Evolutionary conservation across 2,113 vertebrate genomes (phyloP).

Genomic region (Centrocercus urophasianus): DNA sequence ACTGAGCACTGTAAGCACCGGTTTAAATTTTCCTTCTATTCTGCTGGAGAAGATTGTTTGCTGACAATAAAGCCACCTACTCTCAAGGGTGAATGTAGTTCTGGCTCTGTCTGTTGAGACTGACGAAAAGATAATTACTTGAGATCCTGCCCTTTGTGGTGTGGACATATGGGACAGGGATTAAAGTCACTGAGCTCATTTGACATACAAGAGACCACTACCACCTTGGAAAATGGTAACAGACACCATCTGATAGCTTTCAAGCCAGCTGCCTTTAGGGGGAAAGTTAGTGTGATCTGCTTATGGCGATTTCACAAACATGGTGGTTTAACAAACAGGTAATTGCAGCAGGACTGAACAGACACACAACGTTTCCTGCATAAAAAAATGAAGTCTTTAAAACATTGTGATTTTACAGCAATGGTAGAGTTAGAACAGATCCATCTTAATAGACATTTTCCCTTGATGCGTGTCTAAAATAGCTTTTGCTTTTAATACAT

Average conservation of each 20-base stretch:
- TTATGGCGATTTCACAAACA: neutral
- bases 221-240: constrained; percentile 47
- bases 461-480: neutral
- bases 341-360: neutral
- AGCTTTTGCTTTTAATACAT: constrained; percentile 17
- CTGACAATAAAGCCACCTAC: constrained; percentile 1
- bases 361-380: neutral
- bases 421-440: neutral
- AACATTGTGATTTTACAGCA: neutral
- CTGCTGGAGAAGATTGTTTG: constrained; percentile 7
- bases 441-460: neutral
- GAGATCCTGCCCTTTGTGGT: constrained; percentile 54
- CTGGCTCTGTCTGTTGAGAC: constrained; percentile 38
- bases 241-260: constrained; percentile 37
- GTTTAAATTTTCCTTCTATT: constrained; percentile 5
- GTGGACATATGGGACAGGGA: constrained; percentile 47
- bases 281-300: neutral
- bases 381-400: neutral
- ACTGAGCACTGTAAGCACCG: neutral
- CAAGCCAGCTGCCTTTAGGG: neutral
- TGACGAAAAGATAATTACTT: constrained; percentile 51
- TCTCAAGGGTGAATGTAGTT: constrained; percentile 22
- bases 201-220: constrained; percentile 19
- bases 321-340: neutral
- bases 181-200: constrained; percentile 44